Evolutionary conservation across 2,113 vertebrate genomes (phyloP), one percentile per base, ranked within the genome.

Genomic region (Falco punctatus): DNA sequence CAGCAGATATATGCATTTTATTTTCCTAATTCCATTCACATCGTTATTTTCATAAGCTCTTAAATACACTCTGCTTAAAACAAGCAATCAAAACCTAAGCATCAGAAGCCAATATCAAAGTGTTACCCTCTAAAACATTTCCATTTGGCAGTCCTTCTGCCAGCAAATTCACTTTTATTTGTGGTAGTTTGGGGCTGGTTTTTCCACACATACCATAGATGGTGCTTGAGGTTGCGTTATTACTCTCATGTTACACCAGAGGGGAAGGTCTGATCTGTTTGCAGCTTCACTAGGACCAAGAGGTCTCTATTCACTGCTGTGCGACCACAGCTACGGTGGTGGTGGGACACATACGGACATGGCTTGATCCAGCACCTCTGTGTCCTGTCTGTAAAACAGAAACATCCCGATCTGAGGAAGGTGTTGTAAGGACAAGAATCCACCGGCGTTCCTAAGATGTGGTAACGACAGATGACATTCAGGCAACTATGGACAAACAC

Each of bases 151-250:
- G 48, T 66, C 42, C 42, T 95, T 80, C 81, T 81, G 59, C 92
- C 86, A 94, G 67, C 15, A 90, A 91, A 94, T 84, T 64, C 15
- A 7, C 66, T 94, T 62, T 70, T 81, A 81, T 82, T 82, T 70
- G 80, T 62, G 64, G 88, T 67, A 88, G 33, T 81, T 77, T 64
- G 71, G 1, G 15, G 38, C 64, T 61, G 44, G 3, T 59, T 92
- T 92, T 94, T 88, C 91, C 94, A 81, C 59, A 51, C 55, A 90
- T 94, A 59, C 80, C 64, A 33, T n/a, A 81, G 58, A 80, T 38
- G 54, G 79, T 94, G 82, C 38, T 73, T 90, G 86, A 93, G 86
- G 79, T 88, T 95, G 69, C 67, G 55, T 70, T 35, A 11, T 38
- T 19, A 33, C 20, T 27, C 88, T 92, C 42, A 40, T 0, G 0